These are phyloP conservation scores for Drosophila parthenogenetica DNA, from an alignment of 2,888 invertebrate species.

Conservation along the genomic window DNA sequence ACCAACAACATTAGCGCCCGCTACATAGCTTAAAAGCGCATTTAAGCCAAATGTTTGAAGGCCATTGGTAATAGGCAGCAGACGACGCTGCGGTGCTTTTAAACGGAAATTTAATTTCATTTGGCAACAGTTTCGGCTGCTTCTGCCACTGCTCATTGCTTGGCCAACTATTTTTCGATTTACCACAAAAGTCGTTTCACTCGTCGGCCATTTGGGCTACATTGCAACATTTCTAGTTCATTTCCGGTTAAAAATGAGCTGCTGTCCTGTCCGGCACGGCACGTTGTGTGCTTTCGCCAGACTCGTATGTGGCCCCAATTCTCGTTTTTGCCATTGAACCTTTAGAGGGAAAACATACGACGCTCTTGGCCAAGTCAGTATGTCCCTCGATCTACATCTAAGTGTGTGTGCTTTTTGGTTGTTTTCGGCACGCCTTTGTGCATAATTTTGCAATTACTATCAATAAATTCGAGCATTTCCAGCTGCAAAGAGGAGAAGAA, in stretches of 20 bases:
- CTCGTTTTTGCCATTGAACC: constrained; percentile 12
- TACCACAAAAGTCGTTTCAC: constrained; percentile 65
- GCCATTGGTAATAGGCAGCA: constrained; percentile 50
- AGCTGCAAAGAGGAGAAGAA: constrained; percentile 26
- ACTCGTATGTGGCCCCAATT: constrained; percentile 44
- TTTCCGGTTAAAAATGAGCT: constrained; percentile 79
- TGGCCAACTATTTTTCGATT: constrained; percentile 72
- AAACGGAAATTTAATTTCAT: constrained; percentile 78
- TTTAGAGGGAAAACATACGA: constrained; percentile 20
- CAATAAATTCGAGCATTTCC: constrained; percentile 56
- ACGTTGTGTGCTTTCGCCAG: constrained; percentile 9
- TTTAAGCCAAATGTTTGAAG: constrained; percentile 14
- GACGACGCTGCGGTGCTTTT: constrained; percentile 52
- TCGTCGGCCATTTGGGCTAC: constrained; percentile 51
- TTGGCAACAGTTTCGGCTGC: constrained; percentile 33
- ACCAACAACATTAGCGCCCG: constrained; percentile 12
- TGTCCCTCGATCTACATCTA: background rate
- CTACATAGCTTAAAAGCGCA: constrained; percentile 37
- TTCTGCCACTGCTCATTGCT: constrained; percentile 21
- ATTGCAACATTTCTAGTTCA: constrained; percentile 75
- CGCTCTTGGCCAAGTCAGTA: constrained; percentile 20
- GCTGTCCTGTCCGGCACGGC: constrained; percentile 58
- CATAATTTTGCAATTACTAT: constrained; percentile 75
- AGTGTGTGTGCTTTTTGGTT: constrained; percentile 12
- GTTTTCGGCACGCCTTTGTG: constrained; percentile 51